Percentiles rank a stretch among this genome's conserved stretches.
Conservation (phyloP, 2,797 vertebrate genomes). For the Cygnus olor region DNA sequence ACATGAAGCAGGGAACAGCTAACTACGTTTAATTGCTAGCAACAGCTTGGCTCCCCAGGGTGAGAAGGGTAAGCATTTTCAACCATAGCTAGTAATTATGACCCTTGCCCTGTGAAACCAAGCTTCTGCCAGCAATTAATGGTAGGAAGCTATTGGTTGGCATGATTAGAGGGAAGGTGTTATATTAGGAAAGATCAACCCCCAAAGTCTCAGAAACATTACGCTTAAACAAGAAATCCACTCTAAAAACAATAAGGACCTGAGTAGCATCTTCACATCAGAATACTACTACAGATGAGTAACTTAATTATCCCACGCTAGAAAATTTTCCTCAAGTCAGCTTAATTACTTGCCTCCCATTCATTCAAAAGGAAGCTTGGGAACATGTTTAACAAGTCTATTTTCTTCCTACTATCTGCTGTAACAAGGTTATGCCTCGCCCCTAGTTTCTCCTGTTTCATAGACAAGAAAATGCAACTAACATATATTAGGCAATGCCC, state of each 20-base stretch:
- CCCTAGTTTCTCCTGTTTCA: background rate
- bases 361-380: background rate
- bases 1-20: background rate
- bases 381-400: background rate
- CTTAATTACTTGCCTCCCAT: background rate
- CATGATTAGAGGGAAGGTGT: background rate
- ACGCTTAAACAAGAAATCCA: background rate
- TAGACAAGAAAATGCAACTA: background rate
- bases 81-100: conserved; percentile 9
- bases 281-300: background rate
- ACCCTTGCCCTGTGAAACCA: background rate
- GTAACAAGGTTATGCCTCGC: background rate
- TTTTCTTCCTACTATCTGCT: background rate
- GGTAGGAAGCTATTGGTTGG: background rate
- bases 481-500: background rate
- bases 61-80: conserved; percentile 32
- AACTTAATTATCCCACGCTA: background rate
- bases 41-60: background rate
- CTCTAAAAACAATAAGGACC: background rate
- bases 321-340: background rate
- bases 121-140: conserved; percentile 1
- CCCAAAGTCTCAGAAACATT: background rate
- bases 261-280: background rate
- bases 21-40: conserved; percentile 18
- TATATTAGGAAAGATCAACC: background rate